phyloP scores from a whole-genome alignment of 2,113 vertebrate species.

The Xyliphius kryptos region DNA sequence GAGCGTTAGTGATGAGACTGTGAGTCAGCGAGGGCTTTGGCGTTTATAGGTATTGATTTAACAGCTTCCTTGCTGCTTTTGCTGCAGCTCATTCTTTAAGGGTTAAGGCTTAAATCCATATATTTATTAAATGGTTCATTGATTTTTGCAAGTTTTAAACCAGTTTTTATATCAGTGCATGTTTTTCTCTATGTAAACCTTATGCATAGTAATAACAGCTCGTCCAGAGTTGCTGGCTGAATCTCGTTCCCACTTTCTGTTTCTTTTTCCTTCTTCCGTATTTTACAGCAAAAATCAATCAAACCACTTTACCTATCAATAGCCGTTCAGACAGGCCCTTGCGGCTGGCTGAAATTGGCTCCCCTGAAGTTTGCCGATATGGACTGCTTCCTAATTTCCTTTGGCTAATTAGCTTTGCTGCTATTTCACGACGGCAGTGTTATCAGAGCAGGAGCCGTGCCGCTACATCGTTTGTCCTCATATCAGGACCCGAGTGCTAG shows the following conservation, averaged over 20 bases:
- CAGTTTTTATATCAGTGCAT: too few species aligned
- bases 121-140: too few species aligned
- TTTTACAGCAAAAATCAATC: conserved; percentile 50
- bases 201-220: too few species aligned
- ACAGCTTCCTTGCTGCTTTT: too few species aligned
- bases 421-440: conserved; percentile 54
- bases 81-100: too few species aligned
- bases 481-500: not conserved
- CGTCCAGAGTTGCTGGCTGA: too few species aligned
- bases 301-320: conserved; percentile 49
- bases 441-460: conserved; percentile 53
- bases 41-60: too few species aligned
- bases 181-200: too few species aligned
- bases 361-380: conserved; percentile 60
- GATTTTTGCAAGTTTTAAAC: too few species aligned
- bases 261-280: conserved; percentile 19
- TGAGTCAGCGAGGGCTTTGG: too few species aligned
- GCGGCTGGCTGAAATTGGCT: conserved; percentile 51
- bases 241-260: not conserved
- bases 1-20: too few species aligned
- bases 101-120: too few species aligned
- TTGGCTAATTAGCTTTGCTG: conserved; percentile 68
- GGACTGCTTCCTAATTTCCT: conserved; percentile 63
- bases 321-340: conserved; percentile 41
- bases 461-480: conserved; percentile 29